Evolutionary conservation across 2,888 invertebrate genomes (phyloP).

Genomic region (Meandrusa payeni): DNA sequence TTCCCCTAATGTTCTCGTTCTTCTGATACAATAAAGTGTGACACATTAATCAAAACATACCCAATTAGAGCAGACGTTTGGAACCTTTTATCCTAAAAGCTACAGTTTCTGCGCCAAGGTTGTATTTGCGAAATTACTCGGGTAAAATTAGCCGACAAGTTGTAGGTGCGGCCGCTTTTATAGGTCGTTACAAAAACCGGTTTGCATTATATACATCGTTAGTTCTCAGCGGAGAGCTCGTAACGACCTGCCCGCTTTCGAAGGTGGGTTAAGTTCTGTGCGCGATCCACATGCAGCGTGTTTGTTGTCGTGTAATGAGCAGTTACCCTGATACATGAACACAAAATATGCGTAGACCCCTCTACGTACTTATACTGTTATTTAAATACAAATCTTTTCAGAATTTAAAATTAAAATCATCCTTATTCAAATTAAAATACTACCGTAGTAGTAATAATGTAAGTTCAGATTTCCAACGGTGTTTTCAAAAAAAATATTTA

Average conservation of each 20-base stretch:
- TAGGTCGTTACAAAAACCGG: not conserved
- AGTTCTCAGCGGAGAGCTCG: not conserved
- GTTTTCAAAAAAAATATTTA: too few species aligned
- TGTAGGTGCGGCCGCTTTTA: constrained; percentile 3
- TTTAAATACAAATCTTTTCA: too few species aligned
- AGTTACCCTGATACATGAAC: too few species aligned
- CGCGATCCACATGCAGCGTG: too few species aligned
- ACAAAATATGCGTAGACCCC: too few species aligned
- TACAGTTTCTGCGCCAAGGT: constrained; percentile 7
- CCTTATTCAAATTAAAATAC: too few species aligned
- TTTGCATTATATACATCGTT: not conserved
- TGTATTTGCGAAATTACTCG: constrained; percentile 7
- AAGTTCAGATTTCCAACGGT: too few species aligned
- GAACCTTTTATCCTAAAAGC: constrained; percentile 10
- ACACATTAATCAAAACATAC: constrained; percentile 12
- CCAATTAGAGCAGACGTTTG: constrained; percentile 14
- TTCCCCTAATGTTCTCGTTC: not conserved
- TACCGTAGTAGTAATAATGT: too few species aligned
- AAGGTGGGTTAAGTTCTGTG: too few species aligned
- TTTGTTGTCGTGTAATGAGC: too few species aligned
- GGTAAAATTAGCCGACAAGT: constrained; percentile 2
- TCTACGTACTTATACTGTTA: too few species aligned
- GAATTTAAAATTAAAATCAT: too few species aligned
- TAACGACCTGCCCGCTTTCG: not conserved
- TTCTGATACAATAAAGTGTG: not conserved